Evolutionary conservation across 2,113 vertebrate genomes (phyloP), one percentile per base, ranked within the genome.

Genomic region (Pipra filicauda): DNA sequence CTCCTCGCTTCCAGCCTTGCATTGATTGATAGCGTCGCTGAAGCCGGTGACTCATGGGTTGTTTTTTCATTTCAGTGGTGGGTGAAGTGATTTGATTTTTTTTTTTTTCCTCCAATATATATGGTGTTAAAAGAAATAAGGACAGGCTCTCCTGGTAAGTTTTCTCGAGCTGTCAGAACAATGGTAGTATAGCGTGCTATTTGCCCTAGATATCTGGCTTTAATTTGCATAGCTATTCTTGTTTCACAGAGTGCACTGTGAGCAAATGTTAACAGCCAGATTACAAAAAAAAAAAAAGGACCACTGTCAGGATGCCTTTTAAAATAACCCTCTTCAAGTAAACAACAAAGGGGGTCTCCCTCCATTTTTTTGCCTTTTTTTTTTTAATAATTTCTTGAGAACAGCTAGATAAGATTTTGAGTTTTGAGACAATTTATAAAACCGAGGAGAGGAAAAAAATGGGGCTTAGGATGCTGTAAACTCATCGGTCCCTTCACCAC

Each of bases 181-280:
- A 90, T 89, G 90, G 93, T 96, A 85, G 82, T 89, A 85, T 89
- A 93, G 66, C 48, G 2, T 90, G 95, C 95, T 97, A 94, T 96
- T 97, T 97, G 93, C 92, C 95, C 93, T 95, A 95, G 92, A 96
- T 96, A 96, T 95, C 94, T 94, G 95, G 95, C 90, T 96, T 95
- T 95, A 85, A 97, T 96, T 96, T 96, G 96, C 96, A 96, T 95
- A 95, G 88, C 95, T 97, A 84, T 94, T 97, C 92, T 95, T 23
- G 44, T 95, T 96, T 93, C 83, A 76, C 89, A 62, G 91, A 89
- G 92, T 87, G 86, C 80, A 91, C 80, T 92, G 44, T 72, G 91
- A 93, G 91, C 94, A 95, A 96, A 96, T 91, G 94, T 96, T 95
- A 96, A 93, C 94, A 85, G 88, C 85, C 92, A 91, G 86, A 89